Conservation (phyloP, 1,140 invertebrate species). For the Drosophila nigrodunni region DNA sequence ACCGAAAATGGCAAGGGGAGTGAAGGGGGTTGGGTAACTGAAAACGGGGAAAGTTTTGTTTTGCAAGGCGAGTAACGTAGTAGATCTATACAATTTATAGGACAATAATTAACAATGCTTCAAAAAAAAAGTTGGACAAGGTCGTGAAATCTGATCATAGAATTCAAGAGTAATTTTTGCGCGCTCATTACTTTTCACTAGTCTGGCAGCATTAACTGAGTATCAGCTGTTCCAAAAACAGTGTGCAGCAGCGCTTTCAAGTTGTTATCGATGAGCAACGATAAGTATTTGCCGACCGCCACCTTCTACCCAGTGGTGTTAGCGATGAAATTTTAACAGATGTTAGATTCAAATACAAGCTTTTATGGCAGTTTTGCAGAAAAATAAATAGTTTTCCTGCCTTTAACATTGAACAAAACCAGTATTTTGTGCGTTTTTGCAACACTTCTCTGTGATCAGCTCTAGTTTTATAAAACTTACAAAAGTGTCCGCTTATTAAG, state of each 20-base stretch:
- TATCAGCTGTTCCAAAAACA: background rate
- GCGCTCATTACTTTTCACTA: background rate
- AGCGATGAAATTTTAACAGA: conserved; percentile 1
- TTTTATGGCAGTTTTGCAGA: background rate
- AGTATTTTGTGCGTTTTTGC: background rate
- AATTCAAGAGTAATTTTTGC: background rate
- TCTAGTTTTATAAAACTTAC: background rate
- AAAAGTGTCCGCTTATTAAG: background rate
- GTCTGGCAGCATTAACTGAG: conserved; percentile 1
- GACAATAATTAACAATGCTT: conserved; percentile 21
- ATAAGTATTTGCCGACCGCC: conserved; percentile 1
- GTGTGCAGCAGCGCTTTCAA: background rate
- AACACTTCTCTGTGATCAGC: background rate
- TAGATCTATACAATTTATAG: conserved; percentile 23
- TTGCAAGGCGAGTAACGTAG: conserved; percentile 29
- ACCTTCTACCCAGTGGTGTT: background rate
- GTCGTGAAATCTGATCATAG: conserved; percentile 8
- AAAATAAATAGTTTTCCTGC: background rate
- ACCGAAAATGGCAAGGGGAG: background rate
- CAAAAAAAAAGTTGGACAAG: conserved; percentile 28
- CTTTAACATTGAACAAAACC: background rate
- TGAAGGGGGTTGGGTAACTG: conserved; percentile 1
- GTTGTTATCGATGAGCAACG: background rate
- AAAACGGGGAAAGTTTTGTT: conserved; percentile 52
- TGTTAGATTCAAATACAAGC: conserved; percentile 23